Percentiles rank a stretch among this genome's conserved stretches.
Evolutionary conservation across 2,113 vertebrate genomes (phyloP).

Genomic region (Chrysemys picta): DNA sequence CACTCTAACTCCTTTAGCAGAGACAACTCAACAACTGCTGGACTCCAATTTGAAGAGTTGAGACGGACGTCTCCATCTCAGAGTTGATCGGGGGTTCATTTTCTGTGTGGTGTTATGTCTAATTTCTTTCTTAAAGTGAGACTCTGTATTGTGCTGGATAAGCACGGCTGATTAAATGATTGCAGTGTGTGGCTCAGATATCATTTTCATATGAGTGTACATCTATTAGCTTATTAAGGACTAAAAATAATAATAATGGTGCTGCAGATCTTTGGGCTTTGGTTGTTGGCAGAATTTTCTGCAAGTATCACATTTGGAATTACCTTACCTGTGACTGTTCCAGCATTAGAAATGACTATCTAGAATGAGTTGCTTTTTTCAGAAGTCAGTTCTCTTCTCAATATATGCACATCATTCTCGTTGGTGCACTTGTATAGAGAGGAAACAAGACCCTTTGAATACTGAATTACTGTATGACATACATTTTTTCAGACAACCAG

Average conservation of each 20-base stretch:
- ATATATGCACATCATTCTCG: background rate
- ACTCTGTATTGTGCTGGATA: conserved; percentile 41
- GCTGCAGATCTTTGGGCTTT: background rate
- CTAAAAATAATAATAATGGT: background rate
- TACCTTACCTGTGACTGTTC: background rate
- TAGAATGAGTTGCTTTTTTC: background rate
- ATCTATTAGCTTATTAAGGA: background rate
- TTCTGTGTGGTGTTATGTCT: conserved; percentile 14
- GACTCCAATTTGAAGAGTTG: conserved; percentile 12
- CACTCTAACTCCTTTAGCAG: background rate
- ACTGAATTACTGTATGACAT: background rate
- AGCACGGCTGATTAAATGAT: conserved; percentile 57
- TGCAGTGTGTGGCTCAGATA: conserved; percentile 6
- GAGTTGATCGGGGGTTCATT: background rate
- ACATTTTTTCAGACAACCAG: background rate
- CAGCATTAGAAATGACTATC: background rate
- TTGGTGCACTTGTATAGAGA: background rate
- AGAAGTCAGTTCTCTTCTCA: background rate
- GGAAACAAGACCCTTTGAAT: background rate
- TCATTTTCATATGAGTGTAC: background rate
- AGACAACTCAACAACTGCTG: background rate
- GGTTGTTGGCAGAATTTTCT: background rate
- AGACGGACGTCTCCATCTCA: background rate
- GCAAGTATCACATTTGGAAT: conserved; percentile 2
- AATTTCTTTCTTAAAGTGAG: background rate